Conservation (phyloP, 2,888 invertebrate species). For the Amblyjoppa fuscipennis region DNA sequence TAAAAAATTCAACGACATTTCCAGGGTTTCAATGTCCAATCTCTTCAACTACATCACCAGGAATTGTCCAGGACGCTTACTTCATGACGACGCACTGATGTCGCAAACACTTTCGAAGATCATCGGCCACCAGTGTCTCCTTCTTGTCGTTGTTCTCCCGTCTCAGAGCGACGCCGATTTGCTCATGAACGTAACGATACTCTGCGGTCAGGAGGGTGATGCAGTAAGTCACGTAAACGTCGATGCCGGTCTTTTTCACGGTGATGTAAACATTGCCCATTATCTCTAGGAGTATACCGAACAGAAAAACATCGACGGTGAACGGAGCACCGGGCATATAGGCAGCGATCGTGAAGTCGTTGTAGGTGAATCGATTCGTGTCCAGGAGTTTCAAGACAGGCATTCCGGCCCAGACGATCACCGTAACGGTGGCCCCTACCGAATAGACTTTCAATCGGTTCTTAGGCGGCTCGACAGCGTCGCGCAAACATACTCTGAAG, state of each 20-base stretch:
- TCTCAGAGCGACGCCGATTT: conserved; percentile 64
- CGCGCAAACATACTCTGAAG: conserved; percentile 47
- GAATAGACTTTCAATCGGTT: conserved; percentile 69
- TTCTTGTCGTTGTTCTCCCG: conserved; percentile 3
- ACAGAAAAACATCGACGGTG: conserved; percentile 55
- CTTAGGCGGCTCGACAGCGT: conserved; percentile 65
- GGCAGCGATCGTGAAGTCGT: conserved; percentile 70
- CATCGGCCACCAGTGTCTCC: background rate
- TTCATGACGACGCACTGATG: conserved; percentile 58
- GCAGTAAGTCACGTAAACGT: conserved; percentile 73
- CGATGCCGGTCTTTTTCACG: conserved; percentile 70
- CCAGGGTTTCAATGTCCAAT: too few relatives aligned
- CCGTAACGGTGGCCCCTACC: conserved; percentile 29
- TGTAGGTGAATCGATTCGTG: conserved; percentile 65
- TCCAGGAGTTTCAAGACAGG: conserved; percentile 60
- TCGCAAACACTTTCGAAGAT: conserved; percentile 33
- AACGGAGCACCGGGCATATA: conserved; percentile 70
- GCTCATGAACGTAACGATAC: conserved; percentile 71
- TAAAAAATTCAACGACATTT: too few relatives aligned
- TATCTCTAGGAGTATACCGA: conserved; percentile 55
- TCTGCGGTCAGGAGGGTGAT: conserved; percentile 72
- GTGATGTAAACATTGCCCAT: conserved; percentile 52
- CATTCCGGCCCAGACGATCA: conserved; percentile 62
- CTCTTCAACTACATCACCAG: too few relatives aligned
- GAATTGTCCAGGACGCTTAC: conserved; percentile 8